phyloP scores from a whole-genome alignment of 2,113 vertebrate genomes.

The Corapipo altera region DNA sequence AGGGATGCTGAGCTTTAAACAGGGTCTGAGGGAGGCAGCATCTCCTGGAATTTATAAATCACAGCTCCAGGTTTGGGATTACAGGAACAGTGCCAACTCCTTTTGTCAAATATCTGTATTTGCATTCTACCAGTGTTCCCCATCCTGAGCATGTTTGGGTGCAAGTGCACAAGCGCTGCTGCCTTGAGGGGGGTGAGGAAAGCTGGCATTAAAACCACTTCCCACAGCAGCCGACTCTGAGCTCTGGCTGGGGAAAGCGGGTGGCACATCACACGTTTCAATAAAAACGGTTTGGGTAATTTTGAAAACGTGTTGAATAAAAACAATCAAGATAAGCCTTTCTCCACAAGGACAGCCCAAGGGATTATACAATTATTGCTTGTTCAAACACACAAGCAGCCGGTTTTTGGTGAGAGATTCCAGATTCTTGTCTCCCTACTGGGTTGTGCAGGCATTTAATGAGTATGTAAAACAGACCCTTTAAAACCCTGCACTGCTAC shows the following conservation, averaged over 20 bases:
- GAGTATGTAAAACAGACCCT: not conserved
- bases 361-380: not conserved
- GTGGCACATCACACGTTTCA: not conserved
- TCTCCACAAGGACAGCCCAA: not conserved
- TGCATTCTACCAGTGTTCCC: rapidly evolving
- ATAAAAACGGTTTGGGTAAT: not conserved
- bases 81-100: rapidly evolving
- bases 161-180: not conserved
- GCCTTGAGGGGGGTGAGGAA: not conserved
- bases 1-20: not conserved
- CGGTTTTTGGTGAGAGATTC: not conserved
- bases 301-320: not conserved
- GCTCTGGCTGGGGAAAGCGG: not conserved
- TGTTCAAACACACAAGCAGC: not conserved
- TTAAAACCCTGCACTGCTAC: not conserved
- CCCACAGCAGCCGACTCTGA: not conserved
- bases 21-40: not conserved
- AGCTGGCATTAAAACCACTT: not conserved
- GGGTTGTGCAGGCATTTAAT: not conserved
- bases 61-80: not conserved
- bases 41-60: not conserved
- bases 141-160: not conserved
- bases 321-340: not conserved
- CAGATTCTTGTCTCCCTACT: not conserved
- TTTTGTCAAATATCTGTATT: not conserved